These are phyloP conservation scores for Andrena minutula DNA, from an alignment of 2,888 invertebrate genomes.

Conservation along the genomic window DNA sequence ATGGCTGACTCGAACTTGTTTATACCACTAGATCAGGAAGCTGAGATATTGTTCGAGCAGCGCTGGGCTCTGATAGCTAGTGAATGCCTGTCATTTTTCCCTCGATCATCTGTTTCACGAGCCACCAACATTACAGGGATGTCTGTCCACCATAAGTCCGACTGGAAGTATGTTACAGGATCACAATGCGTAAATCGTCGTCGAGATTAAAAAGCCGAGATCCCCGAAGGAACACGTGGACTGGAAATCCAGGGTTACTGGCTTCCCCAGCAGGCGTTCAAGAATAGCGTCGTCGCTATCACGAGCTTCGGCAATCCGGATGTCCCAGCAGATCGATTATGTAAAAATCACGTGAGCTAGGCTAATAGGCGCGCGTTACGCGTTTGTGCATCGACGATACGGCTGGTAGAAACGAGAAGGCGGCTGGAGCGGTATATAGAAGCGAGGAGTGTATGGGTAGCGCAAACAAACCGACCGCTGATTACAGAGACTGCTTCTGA, in stretches of 20 bases:
- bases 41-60: too few species aligned
- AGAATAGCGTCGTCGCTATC: not conserved
- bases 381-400: conserved; percentile 17
- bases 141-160: too few species aligned
- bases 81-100: too few species aligned
- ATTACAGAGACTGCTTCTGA: conserved; percentile 84
- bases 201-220: too few species aligned
- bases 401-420: conserved; percentile 51
- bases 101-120: too few species aligned
- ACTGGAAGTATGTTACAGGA: too few species aligned
- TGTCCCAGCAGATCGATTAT: conserved; percentile 16
- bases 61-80: too few species aligned
- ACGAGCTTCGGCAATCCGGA: not conserved
- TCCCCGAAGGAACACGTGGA: too few species aligned
- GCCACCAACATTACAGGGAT: too few species aligned
- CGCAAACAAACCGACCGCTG: conserved; percentile 84
- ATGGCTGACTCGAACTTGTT: not conserved
- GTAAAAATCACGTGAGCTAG: conserved; percentile 23
- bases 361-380: conserved; percentile 15
- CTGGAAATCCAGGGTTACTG: too few species aligned
- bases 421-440: conserved; percentile 62
- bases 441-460: conserved; percentile 75
- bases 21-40: not conserved
- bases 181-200: too few species aligned
- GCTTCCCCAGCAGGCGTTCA: too few species aligned